phyloP scores from a whole-genome alignment of 2,797 vertebrate species.

The Diglossa cyanea region DNA sequence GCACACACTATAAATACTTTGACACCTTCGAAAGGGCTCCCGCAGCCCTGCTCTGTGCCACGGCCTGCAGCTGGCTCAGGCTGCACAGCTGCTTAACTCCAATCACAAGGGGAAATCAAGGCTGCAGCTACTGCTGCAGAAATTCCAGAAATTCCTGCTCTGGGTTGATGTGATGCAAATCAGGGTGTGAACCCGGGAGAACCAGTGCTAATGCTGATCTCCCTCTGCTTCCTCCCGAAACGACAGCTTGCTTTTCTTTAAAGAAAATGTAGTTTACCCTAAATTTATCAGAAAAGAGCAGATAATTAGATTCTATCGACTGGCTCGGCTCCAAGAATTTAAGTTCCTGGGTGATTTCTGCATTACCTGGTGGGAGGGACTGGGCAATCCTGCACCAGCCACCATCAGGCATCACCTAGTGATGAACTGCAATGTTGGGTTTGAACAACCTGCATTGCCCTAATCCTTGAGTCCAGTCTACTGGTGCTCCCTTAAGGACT shows the following conservation, averaged over 20 bases:
- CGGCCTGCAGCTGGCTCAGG: neutral
- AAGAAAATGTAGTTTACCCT: neutral
- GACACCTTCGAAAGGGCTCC: fast-evolving
- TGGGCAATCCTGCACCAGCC: neutral
- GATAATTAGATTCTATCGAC: neutral
- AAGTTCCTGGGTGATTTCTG: neutral
- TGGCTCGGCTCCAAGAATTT: neutral
- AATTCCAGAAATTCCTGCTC: constrained; percentile 62
- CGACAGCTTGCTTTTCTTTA: neutral
- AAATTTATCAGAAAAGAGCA: neutral
- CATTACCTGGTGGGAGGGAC: neutral
- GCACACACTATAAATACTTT: too few species aligned
- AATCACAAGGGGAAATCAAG: neutral
- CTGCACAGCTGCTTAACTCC: neutral
- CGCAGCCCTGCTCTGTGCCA: fast-evolving
- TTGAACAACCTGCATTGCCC: neutral
- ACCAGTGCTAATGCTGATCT: neutral
- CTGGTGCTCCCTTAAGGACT: neutral
- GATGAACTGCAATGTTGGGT: neutral
- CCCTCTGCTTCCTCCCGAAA: neutral
- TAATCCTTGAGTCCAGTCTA: neutral
- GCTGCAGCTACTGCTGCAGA: constrained; percentile 21
- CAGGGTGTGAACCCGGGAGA: neutral
- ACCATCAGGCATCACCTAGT: neutral
- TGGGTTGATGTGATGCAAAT: neutral